Evolutionary conservation across 2,797 vertebrate species (phyloP).

Genomic region (Buceros bicornis): DNA sequence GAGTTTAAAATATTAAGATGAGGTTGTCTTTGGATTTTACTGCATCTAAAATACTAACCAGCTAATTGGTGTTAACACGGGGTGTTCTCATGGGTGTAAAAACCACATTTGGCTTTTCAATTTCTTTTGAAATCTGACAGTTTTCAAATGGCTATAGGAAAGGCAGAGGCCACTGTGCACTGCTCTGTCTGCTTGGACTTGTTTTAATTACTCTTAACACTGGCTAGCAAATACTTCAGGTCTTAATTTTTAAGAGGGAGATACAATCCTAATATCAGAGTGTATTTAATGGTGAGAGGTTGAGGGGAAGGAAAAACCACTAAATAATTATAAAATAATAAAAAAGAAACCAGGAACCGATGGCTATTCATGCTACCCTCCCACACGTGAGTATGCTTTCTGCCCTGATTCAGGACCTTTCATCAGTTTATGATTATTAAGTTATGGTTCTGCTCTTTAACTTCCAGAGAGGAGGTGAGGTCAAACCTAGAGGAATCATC

Average conservation of each 20-base stretch:
- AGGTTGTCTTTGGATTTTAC: slow-evolving; percentile 6
- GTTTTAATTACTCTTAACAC: neutral
- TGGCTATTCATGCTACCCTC: neutral
- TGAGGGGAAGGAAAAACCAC: neutral
- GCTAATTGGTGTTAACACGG: neutral
- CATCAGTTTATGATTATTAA: neutral
- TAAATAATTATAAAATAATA: neutral
- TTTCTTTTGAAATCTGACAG: neutral
- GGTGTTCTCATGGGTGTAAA: neutral
- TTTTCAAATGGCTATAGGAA: neutral
- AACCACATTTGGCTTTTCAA: neutral
- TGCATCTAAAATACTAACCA: neutral
- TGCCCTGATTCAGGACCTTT: neutral
- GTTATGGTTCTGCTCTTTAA: neutral
- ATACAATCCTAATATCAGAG: too few relatives aligned
- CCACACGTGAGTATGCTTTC: rapidly evolving
- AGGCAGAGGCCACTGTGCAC: neutral
- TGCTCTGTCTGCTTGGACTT: neutral
- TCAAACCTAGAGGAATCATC: neutral
- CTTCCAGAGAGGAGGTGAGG: neutral
- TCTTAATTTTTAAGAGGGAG: neutral
- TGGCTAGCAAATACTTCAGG: neutral
- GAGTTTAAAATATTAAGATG: neutral
- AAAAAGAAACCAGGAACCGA: neutral
- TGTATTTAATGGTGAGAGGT: neutral